Conservation (phyloP, 1,140 invertebrate genomes). For the Helicoverpa armigera region DNA sequence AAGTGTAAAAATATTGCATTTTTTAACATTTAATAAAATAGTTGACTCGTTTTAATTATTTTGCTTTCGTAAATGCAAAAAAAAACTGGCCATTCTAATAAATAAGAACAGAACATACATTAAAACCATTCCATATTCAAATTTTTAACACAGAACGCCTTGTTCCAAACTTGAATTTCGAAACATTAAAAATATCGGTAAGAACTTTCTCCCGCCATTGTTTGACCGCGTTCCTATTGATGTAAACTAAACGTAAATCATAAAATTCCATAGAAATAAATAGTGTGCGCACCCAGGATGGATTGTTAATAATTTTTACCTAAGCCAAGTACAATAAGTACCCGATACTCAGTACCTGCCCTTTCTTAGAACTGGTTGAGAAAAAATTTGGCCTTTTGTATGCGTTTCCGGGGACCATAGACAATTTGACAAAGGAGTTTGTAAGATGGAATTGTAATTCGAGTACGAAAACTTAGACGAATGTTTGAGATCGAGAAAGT, state of each 20-base stretch:
- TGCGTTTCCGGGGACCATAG: conserved; percentile 35
- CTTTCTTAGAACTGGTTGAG: conserved; percentile 6
- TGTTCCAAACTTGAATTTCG: conserved; percentile 28
- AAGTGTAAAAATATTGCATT: no score
- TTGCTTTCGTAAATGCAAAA: no score
- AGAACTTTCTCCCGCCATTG: conserved; percentile 37
- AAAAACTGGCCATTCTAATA: no score
- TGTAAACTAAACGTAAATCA: conserved; percentile 42
- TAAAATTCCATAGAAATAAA: conserved; percentile 37
- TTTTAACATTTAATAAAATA: no score
- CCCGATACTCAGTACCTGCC: conserved; percentile 24
- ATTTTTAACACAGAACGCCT: conserved; percentile 6
- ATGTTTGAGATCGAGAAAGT: neutral
- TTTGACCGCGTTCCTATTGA: conserved; percentile 18
- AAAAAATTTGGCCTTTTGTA: conserved; percentile 24
- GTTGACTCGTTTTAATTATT: no score
- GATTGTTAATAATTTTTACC: conserved; percentile 46
- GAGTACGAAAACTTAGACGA: neutral
- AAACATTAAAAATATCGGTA: conserved; percentile 10
- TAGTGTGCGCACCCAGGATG: conserved; percentile 3
- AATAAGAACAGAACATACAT: neutral
- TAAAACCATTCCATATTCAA: conserved; percentile 21
- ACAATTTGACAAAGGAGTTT: conserved; percentile 39
- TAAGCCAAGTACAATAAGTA: conserved; percentile 36
- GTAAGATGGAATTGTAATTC: neutral